Conservation (phyloP, 2,113 vertebrate genomes). For the Tichodroma muraria region DNA sequence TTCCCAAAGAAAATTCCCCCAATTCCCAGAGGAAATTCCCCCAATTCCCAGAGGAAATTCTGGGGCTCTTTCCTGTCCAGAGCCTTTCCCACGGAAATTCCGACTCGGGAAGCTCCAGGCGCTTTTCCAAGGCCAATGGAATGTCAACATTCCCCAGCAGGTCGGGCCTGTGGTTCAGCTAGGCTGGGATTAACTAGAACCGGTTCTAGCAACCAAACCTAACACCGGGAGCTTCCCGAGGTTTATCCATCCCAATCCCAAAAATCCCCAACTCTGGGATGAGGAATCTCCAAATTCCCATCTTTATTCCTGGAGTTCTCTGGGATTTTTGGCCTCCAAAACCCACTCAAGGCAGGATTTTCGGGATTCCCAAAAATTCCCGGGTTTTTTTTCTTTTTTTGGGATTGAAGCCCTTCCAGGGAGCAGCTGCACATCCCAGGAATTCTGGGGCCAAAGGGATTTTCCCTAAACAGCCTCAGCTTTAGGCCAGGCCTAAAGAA, state of each 20-base stretch:
- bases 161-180: background rate
- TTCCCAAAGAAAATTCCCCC: background rate
- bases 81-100: background rate
- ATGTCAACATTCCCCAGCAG: background rate
- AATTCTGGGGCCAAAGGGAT: background rate
- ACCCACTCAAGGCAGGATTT: background rate
- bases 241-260: background rate
- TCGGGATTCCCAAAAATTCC: background rate
- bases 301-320: accelerated
- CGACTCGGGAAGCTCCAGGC: background rate
- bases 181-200: background rate
- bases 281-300: background rate
- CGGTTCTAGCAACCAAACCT: background rate
- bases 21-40: background rate
- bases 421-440: background rate
- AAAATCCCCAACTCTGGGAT: background rate
- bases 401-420: background rate
- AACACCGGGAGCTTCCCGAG: accelerated
- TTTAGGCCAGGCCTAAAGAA: background rate
- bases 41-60: background rate
- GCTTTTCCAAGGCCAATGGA: background rate
- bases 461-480: background rate
- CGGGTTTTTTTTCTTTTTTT: background rate
- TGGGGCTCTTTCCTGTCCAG: background rate
- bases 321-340: background rate